Evolutionary conservation across 2,113 vertebrate species (phyloP).

Genomic region (Corythornis vintsioides): DNA sequence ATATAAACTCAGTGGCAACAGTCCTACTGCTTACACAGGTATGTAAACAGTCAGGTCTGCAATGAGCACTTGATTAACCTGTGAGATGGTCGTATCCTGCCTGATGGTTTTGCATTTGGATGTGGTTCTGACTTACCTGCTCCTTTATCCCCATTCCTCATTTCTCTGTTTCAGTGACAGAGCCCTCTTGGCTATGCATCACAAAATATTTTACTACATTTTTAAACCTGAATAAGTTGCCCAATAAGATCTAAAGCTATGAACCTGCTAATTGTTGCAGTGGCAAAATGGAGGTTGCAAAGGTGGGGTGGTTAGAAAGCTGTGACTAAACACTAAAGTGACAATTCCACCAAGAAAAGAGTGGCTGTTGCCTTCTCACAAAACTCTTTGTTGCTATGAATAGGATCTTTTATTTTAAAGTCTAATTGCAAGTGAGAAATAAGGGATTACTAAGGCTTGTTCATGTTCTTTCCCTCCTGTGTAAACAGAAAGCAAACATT

Average conservation of each 20-base stretch:
- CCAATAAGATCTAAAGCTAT: not conserved
- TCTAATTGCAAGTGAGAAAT: not conserved
- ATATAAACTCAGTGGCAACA: not conserved
- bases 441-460: not conserved
- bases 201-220: not conserved
- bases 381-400: not conserved
- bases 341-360: not conserved
- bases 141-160: not conserved
- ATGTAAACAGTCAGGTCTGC: not conserved
- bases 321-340: not conserved
- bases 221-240: not conserved
- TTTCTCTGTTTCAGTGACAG: not conserved
- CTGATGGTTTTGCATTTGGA: not conserved
- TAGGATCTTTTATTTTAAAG: not conserved
- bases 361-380: not conserved
- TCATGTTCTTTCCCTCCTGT: not conserved
- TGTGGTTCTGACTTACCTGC: not conserved
- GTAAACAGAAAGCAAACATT: not conserved
- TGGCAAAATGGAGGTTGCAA: not conserved
- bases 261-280: not conserved
- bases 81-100: not conserved
- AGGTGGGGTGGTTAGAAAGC: not conserved
- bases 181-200: not conserved
- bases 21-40: not conserved
- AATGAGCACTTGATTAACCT: not conserved